Evolutionary conservation across 1,140 invertebrate species (phyloP).

Genomic region (Bradynema listronoti): DNA sequence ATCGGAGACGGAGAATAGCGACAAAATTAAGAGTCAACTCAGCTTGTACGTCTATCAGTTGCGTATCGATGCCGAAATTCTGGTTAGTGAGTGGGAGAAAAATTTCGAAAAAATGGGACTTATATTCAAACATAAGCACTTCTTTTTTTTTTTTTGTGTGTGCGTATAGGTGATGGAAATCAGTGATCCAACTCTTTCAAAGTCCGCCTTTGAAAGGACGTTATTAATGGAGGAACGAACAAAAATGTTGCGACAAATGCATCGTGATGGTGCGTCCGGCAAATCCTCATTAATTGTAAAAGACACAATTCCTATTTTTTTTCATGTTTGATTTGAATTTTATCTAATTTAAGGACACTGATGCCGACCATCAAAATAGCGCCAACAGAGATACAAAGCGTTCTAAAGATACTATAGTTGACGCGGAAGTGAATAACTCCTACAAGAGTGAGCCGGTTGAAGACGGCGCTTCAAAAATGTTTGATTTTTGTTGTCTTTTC

Average conservation of each 20-base stretch:
- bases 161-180: conserved; percentile 44
- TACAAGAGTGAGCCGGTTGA: too few species aligned
- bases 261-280: too few species aligned
- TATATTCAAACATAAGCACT: not conserved
- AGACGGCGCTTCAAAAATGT: too few species aligned
- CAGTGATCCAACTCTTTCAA: conserved; percentile 84
- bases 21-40: conserved; percentile 98
- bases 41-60: conserved; percentile 94
- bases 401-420: too few species aligned
- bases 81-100: conserved; percentile 31
- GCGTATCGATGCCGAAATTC: conserved; percentile 83
- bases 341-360: too few species aligned
- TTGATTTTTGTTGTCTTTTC: too few species aligned
- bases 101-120: not conserved
- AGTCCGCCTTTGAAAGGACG: conserved; percentile 95
- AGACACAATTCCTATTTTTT: too few species aligned
- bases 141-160: conserved; percentile 1
- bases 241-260: conserved; percentile 68
- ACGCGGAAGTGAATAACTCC: too few species aligned
- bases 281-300: too few species aligned
- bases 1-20: conserved; percentile 95
- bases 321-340: too few species aligned
- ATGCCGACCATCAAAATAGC: too few species aligned
- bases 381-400: too few species aligned
- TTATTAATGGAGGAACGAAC: conserved; percentile 98